Conservation (phyloP, 2,888 invertebrate genomes). For the Dolichopus griseipennis region DNA sequence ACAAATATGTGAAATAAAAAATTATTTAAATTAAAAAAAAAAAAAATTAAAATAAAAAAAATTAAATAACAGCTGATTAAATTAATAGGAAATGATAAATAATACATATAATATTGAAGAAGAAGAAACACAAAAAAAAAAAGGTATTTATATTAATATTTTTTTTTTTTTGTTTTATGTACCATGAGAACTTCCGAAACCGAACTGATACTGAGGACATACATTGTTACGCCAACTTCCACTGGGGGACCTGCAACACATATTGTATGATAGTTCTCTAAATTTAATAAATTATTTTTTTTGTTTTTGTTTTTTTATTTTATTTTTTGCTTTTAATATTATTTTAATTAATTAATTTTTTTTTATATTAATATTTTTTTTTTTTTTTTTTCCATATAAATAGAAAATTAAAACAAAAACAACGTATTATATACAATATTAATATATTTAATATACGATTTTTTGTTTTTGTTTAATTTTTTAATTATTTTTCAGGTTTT, state of each 20-base stretch:
- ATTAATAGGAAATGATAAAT: neutral
- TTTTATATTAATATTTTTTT: neutral
- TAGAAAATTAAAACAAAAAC: neutral
- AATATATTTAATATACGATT: neutral
- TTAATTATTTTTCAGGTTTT: neutral
- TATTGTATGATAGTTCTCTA: slow-evolving; percentile 26
- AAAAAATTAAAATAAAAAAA: too few species aligned
- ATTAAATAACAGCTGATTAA: too few species aligned
- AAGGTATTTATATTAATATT: neutral
- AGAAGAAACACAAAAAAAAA: neutral
- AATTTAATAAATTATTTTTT: slow-evolving; percentile 8
- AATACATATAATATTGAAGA: neutral
- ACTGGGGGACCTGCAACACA: slow-evolving; percentile 89
- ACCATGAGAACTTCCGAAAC: slow-evolving; percentile 98
- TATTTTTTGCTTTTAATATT: neutral
- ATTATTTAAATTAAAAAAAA: too few species aligned
- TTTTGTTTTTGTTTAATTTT: neutral
- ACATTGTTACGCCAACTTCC: slow-evolving; percentile 96
- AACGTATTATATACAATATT: neutral
- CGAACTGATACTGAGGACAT: slow-evolving; percentile 96
- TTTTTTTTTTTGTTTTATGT: slow-evolving; percentile 41
- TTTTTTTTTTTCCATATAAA: neutral
- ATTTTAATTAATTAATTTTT: neutral
- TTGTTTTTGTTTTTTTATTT: neutral
- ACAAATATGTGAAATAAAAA: too few species aligned